Evolutionary conservation across 2,113 vertebrate species (phyloP), one percentile per base, ranked within the genome.

Genomic region (Pampusana beccarii): DNA sequence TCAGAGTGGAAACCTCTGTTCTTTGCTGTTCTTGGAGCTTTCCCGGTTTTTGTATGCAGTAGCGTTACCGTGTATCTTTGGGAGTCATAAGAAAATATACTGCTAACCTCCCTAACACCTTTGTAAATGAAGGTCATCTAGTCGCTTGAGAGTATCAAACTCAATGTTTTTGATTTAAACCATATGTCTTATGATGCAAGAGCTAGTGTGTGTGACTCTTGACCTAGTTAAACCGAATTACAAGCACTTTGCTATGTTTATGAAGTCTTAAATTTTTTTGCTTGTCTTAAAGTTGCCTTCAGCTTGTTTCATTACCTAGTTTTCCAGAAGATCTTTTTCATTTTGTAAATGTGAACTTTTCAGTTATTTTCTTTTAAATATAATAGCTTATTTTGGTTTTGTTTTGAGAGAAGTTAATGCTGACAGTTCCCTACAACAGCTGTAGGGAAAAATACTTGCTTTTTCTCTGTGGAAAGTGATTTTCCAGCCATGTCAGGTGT

Each of bases 131-230:
- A 78, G 51, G 69, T 74, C 67, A 21, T 44, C 3, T 53, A 40
- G 18, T 94, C 65, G 16, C 51, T 74, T n/a, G 57, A 86, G 72
- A 29, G 67, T 29, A 5, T 46, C 44, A 64, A 28, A 54, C 53
- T 72, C 48, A 17, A 2, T 60, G 9, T 5, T 81, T 91, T 65
- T 92, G 24, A 95, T 93, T 96, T 78, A 89, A 95, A 92, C 69
- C 65, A 13, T n/a, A 23, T 88, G 79, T 73, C 9, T n/a, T 75
- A 1, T 9, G 31, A 40, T 0, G 6, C 42, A 60, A 66, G 71
- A 69, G 26, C 40, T 51, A 15, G 38, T 16, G 10, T 44, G 5
- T 56, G 54, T 40, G 40, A 46, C 51, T 86, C 50, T 42, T 80
- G 73, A 74, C 61, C 77, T n/a, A 48, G 48, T 95, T 92, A 95